Conservation (phyloP, 64 coral and sea anemone species). For the Dendronephthya gigantea region DNA sequence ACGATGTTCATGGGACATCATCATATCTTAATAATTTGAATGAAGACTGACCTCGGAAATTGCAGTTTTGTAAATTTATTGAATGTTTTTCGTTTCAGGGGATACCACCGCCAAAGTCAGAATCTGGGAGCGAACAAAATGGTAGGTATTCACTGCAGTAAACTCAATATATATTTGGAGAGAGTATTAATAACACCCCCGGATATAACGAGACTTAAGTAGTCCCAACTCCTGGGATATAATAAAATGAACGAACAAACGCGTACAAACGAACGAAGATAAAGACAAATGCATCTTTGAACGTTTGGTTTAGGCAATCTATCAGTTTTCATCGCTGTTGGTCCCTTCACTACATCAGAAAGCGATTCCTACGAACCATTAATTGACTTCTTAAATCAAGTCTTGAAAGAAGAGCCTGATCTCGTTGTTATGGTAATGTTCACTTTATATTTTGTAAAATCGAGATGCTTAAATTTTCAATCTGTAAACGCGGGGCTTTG, state of each 20-base stretch:
- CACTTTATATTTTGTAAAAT: neutral
- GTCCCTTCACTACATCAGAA: constrained; percentile 89
- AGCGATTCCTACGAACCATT: constrained; percentile 67
- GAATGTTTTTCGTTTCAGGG: neutral
- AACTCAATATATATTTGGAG: too few relatives aligned
- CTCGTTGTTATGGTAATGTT: constrained; percentile 65
- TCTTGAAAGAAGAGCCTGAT: constrained; percentile 69
- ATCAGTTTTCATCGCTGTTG: constrained; percentile 60
- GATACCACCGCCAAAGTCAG: neutral
- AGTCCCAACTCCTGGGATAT: too few relatives aligned
- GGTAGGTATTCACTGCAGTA: neutral
- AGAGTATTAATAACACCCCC: too few relatives aligned
- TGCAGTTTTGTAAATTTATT: neutral
- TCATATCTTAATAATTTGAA: too few relatives aligned
- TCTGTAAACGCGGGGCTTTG: too few relatives aligned
- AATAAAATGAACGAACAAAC: too few relatives aligned
- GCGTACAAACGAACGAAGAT: too few relatives aligned
- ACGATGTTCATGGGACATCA: too few relatives aligned
- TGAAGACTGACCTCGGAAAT: too few relatives aligned
- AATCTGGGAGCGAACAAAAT: neutral
- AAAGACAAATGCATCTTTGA: too few relatives aligned
- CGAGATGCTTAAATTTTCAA: too few relatives aligned
- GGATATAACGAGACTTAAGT: too few relatives aligned
- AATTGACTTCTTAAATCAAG: constrained; percentile 53
- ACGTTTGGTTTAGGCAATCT: constrained; percentile 35